phyloP scores from a whole-genome alignment of 2,888 invertebrate genomes.

The Teleiodes luculella region DNA sequence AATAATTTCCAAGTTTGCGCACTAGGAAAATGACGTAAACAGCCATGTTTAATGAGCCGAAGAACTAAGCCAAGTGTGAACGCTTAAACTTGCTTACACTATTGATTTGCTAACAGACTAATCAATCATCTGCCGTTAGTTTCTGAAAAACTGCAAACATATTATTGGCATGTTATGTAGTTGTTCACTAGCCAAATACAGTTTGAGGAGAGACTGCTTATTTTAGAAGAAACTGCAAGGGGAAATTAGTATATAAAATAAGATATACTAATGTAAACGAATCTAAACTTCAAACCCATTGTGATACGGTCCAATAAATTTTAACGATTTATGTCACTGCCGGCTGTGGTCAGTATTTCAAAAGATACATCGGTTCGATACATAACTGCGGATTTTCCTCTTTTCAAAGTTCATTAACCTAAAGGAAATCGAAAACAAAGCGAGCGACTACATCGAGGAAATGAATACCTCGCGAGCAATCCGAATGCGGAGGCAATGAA shows the following conservation, averaged over 20 bases:
- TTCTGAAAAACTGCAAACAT: neutral
- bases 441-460: neutral
- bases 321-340: too few species aligned
- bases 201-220: too few species aligned
- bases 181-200: too few species aligned
- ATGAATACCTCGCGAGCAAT: neutral
- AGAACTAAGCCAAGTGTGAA: conserved; percentile 36
- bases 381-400: neutral
- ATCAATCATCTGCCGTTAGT: conserved; percentile 13
- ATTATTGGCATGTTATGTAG: too few species aligned
- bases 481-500: neutral
- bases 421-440: conserved; percentile 8
- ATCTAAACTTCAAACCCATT: too few species aligned
- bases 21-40: conserved; percentile 11
- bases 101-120: conserved; percentile 33
- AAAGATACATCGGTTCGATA: neutral
- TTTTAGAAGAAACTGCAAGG: too few species aligned
- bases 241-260: too few species aligned
- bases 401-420: conserved; percentile 3
- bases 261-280: too few species aligned
- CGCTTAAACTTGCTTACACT: conserved; percentile 28
- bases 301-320: too few species aligned
- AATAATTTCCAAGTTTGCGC: neutral
- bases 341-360: too few species aligned
- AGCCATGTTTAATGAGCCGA: conserved; percentile 34